phyloP scores from a whole-genome alignment of 2,888 invertebrate species.

The Rugalucina vietnamica region DNA sequence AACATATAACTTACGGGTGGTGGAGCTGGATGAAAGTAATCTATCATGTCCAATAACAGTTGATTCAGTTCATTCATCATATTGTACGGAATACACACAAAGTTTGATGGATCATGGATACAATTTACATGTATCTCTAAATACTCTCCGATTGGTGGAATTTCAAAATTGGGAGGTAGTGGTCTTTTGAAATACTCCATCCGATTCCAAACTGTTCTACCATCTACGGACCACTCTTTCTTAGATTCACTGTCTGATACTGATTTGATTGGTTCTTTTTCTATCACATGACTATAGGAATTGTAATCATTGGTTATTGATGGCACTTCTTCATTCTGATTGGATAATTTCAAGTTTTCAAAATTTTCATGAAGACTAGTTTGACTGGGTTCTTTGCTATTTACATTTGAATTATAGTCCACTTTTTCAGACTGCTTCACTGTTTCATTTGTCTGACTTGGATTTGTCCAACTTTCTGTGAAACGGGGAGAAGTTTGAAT shows the following conservation, averaged over 20 bases:
- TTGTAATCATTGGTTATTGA: background rate
- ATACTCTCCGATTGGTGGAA: constrained; percentile 66
- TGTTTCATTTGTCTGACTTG: background rate
- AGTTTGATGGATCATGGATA: constrained; percentile 70
- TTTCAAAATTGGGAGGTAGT: constrained; percentile 37
- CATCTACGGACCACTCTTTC: constrained; percentile 14
- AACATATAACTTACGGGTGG: constrained; percentile 6
- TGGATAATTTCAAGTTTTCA: background rate
- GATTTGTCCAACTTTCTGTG: background rate
- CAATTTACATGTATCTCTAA: constrained; percentile 68
- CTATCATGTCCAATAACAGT: constrained; percentile 56
- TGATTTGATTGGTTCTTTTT: background rate
- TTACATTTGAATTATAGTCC: background rate
- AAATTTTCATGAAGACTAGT: background rate
- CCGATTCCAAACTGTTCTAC: constrained; percentile 23
- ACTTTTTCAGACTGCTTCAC: background rate
- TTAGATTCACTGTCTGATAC: background rate
- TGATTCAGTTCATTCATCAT: constrained; percentile 54
- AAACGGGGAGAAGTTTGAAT: background rate
- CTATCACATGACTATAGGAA: background rate
- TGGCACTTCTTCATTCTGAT: constrained; percentile 3
- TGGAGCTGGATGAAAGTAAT: constrained; percentile 46
- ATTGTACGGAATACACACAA: constrained; percentile 69
- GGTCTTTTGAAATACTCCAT: constrained; percentile 34
- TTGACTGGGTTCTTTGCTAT: background rate